phyloP scores from a whole-genome alignment of 2,888 invertebrate species.

The Dioctria rufipes region DNA sequence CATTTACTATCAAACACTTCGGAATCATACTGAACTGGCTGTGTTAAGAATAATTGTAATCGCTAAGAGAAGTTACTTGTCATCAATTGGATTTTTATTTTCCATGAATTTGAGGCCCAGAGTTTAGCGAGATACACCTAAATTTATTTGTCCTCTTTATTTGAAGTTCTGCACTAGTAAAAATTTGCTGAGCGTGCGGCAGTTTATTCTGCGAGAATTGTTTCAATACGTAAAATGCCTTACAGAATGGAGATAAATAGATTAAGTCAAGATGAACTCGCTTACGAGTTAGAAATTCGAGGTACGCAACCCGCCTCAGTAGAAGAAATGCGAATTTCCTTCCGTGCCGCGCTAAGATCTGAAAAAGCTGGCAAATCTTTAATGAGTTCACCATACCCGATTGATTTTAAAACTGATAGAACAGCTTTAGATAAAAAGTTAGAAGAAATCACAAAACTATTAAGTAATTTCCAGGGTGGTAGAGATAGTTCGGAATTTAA shows the following conservation, averaged over 20 bases:
- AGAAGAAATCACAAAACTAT: neutral
- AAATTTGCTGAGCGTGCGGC: no score
- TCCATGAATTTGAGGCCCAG: no score
- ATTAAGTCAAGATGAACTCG: neutral
- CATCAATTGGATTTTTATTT: no score
- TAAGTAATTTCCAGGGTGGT: neutral
- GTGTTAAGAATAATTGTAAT: no score
- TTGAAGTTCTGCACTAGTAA: no score
- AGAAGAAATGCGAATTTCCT: neutral
- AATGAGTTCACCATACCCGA: neutral
- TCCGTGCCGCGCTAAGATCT: neutral
- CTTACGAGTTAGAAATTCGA: neutral
- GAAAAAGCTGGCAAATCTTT: neutral
- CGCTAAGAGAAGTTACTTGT: no score
- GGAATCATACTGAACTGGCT: no score
- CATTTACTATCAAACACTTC: no score
- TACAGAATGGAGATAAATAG: neutral
- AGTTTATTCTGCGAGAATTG: no score
- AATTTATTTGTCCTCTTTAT: no score
- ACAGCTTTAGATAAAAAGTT: neutral
- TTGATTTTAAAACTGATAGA: neutral
- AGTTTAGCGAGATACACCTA: no score
- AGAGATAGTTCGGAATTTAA: neutral
- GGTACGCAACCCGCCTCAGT: neutral
- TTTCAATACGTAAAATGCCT: neutral